These are phyloP conservation scores for Valencia hispanica DNA, from an alignment of 2,797 vertebrate genomes.

Conservation along the genomic window DNA sequence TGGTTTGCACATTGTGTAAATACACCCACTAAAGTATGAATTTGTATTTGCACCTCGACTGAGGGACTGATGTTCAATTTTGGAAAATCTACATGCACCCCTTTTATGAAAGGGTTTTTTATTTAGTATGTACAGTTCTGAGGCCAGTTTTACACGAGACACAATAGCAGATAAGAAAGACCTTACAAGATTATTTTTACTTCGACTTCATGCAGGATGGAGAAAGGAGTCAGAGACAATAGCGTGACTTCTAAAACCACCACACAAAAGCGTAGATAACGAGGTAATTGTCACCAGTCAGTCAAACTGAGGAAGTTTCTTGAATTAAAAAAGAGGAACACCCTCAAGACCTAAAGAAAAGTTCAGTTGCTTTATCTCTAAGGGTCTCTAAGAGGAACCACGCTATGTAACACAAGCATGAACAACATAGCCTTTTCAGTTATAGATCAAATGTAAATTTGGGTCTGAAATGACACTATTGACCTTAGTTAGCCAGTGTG, in stretches of 20 bases:
- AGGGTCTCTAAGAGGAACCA: too few relatives aligned
- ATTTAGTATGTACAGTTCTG: background rate
- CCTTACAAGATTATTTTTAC: too few relatives aligned
- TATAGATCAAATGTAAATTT: too few relatives aligned
- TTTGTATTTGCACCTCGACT: background rate
- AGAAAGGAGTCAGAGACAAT: background rate
- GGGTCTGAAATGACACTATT: too few relatives aligned
- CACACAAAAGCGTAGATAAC: background rate
- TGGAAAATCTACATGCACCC: background rate
- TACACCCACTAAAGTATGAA: background rate
- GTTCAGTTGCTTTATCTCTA: background rate
- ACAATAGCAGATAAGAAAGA: background rate
- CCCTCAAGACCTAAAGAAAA: background rate
- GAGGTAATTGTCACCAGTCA: background rate
- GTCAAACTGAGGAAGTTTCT: background rate
- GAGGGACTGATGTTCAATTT: background rate
- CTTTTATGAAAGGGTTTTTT: background rate
- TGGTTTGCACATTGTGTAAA: background rate
- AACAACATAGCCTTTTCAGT: too few relatives aligned
- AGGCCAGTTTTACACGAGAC: background rate
- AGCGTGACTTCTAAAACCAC: background rate
- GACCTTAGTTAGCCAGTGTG: too few relatives aligned
- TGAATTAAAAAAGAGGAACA: background rate
- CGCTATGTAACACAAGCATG: too few relatives aligned
- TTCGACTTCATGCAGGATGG: too few relatives aligned